Percentiles rank a stretch among this genome's conserved stretches.
Evolutionary conservation across 2,797 vertebrate species (phyloP).

Genomic region (Echeneis naucrates): DNA sequence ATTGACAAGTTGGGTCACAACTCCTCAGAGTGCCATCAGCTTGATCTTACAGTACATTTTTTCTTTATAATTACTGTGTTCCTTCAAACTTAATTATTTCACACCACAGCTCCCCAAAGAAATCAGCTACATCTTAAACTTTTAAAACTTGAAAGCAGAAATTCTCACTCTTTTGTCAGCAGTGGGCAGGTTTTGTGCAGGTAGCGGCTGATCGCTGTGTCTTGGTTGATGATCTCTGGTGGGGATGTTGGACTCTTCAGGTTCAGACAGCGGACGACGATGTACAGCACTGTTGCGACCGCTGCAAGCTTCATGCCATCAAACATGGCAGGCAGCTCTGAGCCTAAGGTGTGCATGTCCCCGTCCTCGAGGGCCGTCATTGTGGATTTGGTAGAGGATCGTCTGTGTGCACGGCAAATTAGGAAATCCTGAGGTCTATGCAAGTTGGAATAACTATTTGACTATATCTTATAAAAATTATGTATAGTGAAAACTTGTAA

Average conservation of each 20-base stretch:
- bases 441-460: background rate
- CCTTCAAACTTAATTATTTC: too few species aligned
- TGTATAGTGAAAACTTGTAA: background rate
- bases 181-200: conserved; percentile 93
- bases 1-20: background rate
- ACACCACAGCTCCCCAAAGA: background rate
- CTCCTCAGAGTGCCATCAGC: background rate
- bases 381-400: conserved; percentile 31
- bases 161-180: conserved; percentile 95
- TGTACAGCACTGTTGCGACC: conserved; percentile 91
- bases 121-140: background rate
- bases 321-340: conserved; percentile 92
- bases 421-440: conserved; percentile 6
- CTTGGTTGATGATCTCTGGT: conserved; percentile 89
- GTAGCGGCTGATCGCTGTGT: conserved; percentile 90
- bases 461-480: background rate
- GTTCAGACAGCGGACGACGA: conserved; percentile 94
- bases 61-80: too few species aligned
- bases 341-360: conserved; percentile 59
- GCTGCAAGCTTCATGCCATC: conserved; percentile 95
- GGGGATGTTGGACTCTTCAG: conserved; percentile 91
- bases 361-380: conserved; percentile 65
- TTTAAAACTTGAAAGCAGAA: background rate
- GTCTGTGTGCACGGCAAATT: conserved; percentile 1
- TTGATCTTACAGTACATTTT: background rate